A percentile compares a stretch with the other conserved stretches of the same genome.
These are phyloP conservation scores for Bellardia bayeri DNA, from an alignment of 2,888 invertebrate species.

Conservation along the genomic window DNA sequence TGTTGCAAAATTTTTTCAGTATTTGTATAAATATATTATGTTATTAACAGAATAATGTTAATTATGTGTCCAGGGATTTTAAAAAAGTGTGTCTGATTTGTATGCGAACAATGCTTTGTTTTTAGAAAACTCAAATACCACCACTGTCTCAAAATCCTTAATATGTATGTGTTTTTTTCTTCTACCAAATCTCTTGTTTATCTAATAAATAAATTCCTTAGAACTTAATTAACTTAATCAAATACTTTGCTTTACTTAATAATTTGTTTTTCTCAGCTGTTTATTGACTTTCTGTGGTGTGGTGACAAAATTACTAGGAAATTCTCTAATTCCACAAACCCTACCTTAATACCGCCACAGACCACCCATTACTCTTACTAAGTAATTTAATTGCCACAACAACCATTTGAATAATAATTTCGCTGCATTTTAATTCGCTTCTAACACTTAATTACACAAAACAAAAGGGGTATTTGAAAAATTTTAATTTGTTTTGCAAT, in stretches of 20 bases:
- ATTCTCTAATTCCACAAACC: constrained; percentile 29
- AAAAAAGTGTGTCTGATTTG: too few species aligned
- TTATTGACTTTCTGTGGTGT: not conserved
- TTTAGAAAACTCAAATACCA: too few species aligned
- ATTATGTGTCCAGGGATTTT: too few species aligned
- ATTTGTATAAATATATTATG: too few species aligned
- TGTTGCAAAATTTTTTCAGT: too few species aligned
- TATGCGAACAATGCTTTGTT: too few species aligned
- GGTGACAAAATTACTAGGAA: constrained; percentile 51
- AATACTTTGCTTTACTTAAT: not conserved
- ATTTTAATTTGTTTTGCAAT: constrained; percentile 65
- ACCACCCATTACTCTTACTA: constrained; percentile 55
- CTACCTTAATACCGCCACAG: constrained; percentile 43
- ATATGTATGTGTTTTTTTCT: too few species aligned
- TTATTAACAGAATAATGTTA: too few species aligned
- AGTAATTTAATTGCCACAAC: constrained; percentile 77
- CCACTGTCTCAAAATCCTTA: too few species aligned
- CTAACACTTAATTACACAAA: constrained; percentile 62
- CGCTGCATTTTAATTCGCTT: constrained; percentile 33
- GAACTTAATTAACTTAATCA: too few species aligned
- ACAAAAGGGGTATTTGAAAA: constrained; percentile 67
- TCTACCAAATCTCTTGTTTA: too few species aligned
- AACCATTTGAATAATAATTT: constrained; percentile 63
- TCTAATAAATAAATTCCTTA: too few species aligned
- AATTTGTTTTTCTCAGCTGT: not conserved